Evolutionary conservation across 2,888 invertebrate genomes (phyloP).

Genomic region (Tortrix viridana): DNA sequence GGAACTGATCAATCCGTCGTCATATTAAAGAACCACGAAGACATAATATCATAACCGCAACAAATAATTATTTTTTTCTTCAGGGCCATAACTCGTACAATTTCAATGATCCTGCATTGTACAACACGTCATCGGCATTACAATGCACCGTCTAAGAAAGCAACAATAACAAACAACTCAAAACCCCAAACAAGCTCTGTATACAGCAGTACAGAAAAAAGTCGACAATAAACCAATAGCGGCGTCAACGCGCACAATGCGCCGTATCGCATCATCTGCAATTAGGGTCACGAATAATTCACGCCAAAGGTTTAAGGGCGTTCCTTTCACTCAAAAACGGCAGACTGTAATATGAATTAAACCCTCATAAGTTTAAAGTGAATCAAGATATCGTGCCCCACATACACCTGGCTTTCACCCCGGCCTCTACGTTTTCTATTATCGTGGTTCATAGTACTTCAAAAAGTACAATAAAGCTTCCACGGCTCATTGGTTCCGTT

Average conservation of each 20-base stretch:
- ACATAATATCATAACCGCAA: conserved; percentile 1
- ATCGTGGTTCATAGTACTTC: conserved; percentile 60
- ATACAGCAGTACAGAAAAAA: conserved; percentile 53
- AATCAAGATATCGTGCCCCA: conserved; percentile 79
- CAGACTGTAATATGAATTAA: conserved; percentile 64
- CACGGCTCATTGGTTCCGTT: conserved; percentile 68
- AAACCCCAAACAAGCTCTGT: conserved; percentile 59
- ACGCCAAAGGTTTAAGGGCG: conserved; percentile 77
- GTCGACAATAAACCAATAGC: conserved; percentile 71
- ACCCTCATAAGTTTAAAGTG: conserved; percentile 71
- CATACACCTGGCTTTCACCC: conserved; percentile 79
- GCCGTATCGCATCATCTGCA: conserved; percentile 80
- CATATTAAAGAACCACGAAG: conserved; percentile 1
- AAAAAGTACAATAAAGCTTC: conserved; percentile 70
- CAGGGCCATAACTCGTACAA: conserved; percentile 10
- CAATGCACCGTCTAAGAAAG: conserved; percentile 52
- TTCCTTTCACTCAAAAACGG: conserved; percentile 65
- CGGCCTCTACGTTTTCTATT: conserved; percentile 55
- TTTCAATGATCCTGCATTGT: conserved; percentile 51
- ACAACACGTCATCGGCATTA: conserved; percentile 41
- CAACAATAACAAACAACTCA: conserved; percentile 63
- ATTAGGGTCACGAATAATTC: conserved; percentile 83
- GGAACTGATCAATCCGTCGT: background rate
- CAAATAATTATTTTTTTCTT: conserved; percentile 20
- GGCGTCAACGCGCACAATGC: conserved; percentile 74